A percentile compares a stretch with the other conserved stretches of the same genome.
These are phyloP conservation scores for Vulpes lagopus DNA, from an alignment of 2,113 vertebrate species.

Conservation along the genomic window DNA sequence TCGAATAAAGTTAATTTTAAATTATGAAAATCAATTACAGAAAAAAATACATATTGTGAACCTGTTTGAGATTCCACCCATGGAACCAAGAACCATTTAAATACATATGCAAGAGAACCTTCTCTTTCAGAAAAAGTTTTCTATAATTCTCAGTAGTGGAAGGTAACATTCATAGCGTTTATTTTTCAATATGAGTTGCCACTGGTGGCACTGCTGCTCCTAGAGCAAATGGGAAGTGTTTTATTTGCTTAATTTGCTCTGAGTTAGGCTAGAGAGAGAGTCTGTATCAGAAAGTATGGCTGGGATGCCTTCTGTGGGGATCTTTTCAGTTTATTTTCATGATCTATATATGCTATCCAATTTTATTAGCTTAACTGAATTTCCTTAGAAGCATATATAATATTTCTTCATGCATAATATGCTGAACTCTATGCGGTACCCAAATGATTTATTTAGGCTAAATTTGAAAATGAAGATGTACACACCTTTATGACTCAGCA, in stretches of 20 bases:
- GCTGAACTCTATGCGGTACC: neutral
- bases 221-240: neutral
- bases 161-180: neutral
- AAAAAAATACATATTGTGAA: neutral
- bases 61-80: neutral
- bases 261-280: neutral
- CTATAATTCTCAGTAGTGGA: neutral
- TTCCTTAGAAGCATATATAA: neutral
- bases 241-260: neutral
- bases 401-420: neutral
- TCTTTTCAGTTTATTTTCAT: neutral
- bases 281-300: neutral
- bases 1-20: neutral
- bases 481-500: neutral
- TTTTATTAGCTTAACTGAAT: slow-evolving; percentile 6
- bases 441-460: slow-evolving; percentile 40
- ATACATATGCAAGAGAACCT: neutral
- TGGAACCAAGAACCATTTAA: neutral
- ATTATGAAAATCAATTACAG: neutral
- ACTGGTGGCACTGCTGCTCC: neutral
- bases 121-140: neutral
- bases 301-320: neutral
- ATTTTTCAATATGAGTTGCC: neutral
- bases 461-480: slow-evolving; percentile 7
- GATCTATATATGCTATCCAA: neutral